Base-by-base conservation (phyloP, 2,113 vertebrate species). In the Rhinichthys klamathensis region DNA sequence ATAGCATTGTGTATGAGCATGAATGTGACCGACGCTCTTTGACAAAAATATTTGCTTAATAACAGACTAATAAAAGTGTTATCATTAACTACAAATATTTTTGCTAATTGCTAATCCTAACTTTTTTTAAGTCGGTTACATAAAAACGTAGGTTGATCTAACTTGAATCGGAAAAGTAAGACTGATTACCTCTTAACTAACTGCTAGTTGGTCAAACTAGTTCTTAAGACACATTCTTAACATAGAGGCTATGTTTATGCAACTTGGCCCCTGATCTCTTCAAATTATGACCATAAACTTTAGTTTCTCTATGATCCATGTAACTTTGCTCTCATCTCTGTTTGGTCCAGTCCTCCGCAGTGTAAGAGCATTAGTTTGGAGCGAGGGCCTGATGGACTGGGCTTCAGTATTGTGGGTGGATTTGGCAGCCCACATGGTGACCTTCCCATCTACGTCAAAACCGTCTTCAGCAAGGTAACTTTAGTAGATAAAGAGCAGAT, bases 361-460 rank as follows among this genome's bases (percentile, higher is more conserved):
- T 99, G 97, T 88, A 99, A 99, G 87, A 95, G 94, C 35, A 97
- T 99, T 83, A 96, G 92, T 4, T 92, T 99, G 44, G 97, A 97
- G 32, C 93, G 98, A 90, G 98, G 98, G 77, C 96, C 97, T 16
- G 98, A 99, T 0, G 98, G 98, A 18, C 92, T 99, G 60, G 98
- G 98, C 23, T 99, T 99, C 92, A 99, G 98, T 87, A 99, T 99
- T 85, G 98, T 99, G 0, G 98, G 98, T 0, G 98, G 98, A 3
- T 96, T 95, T 10, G 97, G 98, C 87, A 99, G 98, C 89, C 97
- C 97, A 5, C 98, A 99, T 2, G 98, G 98, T 89, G 98, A 99
- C 89, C 89, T 99, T 83, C 98, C 98, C 1, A 99, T 99, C 91
- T 99, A 99, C 84, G 96, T 99, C 15, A 99, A 99, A 92, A 99